Conservation (phyloP, 1,140 invertebrate species). For the Pollicipes pollicipes region DNA sequence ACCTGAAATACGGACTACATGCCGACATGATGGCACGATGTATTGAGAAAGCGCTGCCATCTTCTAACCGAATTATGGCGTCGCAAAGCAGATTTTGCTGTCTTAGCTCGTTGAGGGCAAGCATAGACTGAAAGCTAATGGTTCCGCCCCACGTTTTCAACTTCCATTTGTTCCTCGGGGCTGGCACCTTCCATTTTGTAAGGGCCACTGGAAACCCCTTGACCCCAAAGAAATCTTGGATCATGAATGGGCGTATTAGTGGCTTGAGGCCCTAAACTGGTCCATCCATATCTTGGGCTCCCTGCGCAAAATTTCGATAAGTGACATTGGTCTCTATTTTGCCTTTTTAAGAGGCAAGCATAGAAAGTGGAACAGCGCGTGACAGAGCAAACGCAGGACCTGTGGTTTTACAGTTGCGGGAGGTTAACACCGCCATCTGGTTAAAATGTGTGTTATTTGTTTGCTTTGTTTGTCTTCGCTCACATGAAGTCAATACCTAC, state of each 20-base stretch:
- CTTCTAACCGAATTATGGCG: slow-evolving; percentile 54
- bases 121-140: slow-evolving; percentile 34
- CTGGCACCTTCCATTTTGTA: slow-evolving; percentile 8
- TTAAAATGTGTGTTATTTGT: no score
- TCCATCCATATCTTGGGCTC: slow-evolving; percentile 8
- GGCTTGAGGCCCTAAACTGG: slow-evolving; percentile 12
- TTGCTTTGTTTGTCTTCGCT: no score
- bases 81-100: slow-evolving; percentile 61
- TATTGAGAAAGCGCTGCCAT: slow-evolving; percentile 52
- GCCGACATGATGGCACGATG: slow-evolving; percentile 69
- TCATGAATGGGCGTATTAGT: background rate
- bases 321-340: background rate
- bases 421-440: no score
- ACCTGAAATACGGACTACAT: slow-evolving; percentile 69
- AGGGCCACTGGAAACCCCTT: background rate
- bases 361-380: background rate
- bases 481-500: no score
- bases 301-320: slow-evolving; percentile 12
- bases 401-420: no score
- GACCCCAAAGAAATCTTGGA: background rate
- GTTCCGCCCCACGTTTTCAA: background rate
- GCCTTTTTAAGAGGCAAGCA: background rate
- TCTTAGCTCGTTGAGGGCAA: slow-evolving; percentile 54
- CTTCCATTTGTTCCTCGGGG: background rate
- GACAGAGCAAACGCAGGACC: background rate